A percentile compares a stretch with the other conserved stretches of the same genome.
phyloP scores from a whole-genome alignment of 2,888 invertebrate species.

The Oligia latruncula region DNA sequence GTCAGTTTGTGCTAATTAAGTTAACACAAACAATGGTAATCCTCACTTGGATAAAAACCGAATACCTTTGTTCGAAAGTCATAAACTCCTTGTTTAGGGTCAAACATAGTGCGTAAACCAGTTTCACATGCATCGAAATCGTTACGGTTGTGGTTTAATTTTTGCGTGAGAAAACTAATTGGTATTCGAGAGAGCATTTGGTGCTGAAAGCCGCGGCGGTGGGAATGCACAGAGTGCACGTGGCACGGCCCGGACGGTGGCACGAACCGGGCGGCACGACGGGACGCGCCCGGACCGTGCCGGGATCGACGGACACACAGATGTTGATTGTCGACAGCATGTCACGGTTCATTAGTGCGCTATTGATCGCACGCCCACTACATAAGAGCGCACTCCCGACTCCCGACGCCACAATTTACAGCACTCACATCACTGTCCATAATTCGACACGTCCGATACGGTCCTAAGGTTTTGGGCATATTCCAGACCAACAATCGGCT shows the following conservation, averaged over 20 bases:
- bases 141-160: constrained; percentile 34
- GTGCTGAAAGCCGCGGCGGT: constrained; percentile 35
- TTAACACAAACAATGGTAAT: not conserved
- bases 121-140: constrained; percentile 28
- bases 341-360: constrained; percentile 83
- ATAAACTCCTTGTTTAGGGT: not conserved
- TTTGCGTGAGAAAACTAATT: constrained; percentile 63
- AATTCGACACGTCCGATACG: constrained; percentile 41
- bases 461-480: constrained; percentile 47
- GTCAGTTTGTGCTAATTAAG: not conserved
- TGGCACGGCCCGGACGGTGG: constrained; percentile 1
- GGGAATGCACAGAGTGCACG: constrained; percentile 30
- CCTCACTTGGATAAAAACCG: not conserved
- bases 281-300: not conserved
- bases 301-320: constrained; percentile 66
- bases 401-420: constrained; percentile 49
- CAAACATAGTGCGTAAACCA: constrained; percentile 7
- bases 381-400: constrained; percentile 46
- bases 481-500: constrained; percentile 71
- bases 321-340: constrained; percentile 76
- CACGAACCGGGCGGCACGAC: not conserved
- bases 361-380: constrained; percentile 76
- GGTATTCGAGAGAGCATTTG: constrained; percentile 64
- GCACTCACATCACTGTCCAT: constrained; percentile 25
- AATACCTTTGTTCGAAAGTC: not conserved